phyloP scores from a whole-genome alignment of 2,113 vertebrate species.

The Xenopus tropicalis region UCB_Xtro_10.0 CM004451.2:12428501-12429000 shows the following conservation, averaged over 20 bases:
- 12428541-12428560: too few relatives aligned
- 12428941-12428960: neutral
- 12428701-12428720: neutral
- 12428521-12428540: neutral
- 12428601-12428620: neutral
- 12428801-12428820: neutral
- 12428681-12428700: too few relatives aligned
- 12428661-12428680: too few relatives aligned
- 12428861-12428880: neutral
- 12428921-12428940: neutral
- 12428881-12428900: neutral
- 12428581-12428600: too few relatives aligned
- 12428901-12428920: neutral
- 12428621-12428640: neutral
- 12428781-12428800: neutral
- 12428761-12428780: too few relatives aligned
- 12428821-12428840: neutral
- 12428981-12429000: neutral
- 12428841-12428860: neutral
- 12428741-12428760: neutral
- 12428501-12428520: neutral
- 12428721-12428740: neutral
- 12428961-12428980: too few relatives aligned
- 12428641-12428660: too few relatives aligned
- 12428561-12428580: neutral